Conservation (phyloP, 2,113 vertebrate species). For the Syngnathoides biaculeatus region DNA sequence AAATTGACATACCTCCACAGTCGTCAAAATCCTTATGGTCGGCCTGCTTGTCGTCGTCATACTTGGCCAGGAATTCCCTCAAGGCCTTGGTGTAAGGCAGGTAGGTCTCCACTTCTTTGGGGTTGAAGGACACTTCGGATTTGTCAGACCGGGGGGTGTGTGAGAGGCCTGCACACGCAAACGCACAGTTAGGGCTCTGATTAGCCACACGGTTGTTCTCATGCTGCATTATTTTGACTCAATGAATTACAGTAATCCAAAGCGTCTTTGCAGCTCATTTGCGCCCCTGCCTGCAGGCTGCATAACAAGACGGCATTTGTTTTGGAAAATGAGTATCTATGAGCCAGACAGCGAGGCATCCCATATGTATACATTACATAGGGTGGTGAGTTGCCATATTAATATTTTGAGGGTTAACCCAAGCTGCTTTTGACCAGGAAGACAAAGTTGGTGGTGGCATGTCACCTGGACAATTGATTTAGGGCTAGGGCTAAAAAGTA, state of each 20-base stretch:
- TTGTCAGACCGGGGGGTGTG: constrained; percentile 68
- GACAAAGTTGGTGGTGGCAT: no score
- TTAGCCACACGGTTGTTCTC: not conserved
- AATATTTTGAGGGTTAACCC: not conserved
- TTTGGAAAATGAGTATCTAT: not conserved
- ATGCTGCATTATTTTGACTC: not conserved
- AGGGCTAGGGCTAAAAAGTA: no score
- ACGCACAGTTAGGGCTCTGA: not conserved
- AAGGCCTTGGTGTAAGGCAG: constrained; percentile 71
- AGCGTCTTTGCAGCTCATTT: not conserved
- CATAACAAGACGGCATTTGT: not conserved
- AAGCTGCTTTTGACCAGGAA: not conserved
- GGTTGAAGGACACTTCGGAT: constrained; percentile 77
- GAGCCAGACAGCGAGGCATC: not conserved
- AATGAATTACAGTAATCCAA: not conserved
- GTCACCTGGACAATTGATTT: not conserved
- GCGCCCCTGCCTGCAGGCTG: not conserved
- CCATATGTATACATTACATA: not conserved
- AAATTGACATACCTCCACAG: constrained; percentile 83
- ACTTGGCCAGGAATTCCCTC: constrained; percentile 72
- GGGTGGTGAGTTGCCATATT: not conserved
- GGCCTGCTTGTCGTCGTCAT: constrained; percentile 63
- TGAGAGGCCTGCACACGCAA: constrained; percentile 59
- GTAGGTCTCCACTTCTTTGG: constrained; percentile 61
- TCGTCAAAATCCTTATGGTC: constrained; percentile 78